Evolutionary conservation across 2,888 invertebrate species (phyloP).

Genomic region (Drosophila fulvimacula): DNA sequence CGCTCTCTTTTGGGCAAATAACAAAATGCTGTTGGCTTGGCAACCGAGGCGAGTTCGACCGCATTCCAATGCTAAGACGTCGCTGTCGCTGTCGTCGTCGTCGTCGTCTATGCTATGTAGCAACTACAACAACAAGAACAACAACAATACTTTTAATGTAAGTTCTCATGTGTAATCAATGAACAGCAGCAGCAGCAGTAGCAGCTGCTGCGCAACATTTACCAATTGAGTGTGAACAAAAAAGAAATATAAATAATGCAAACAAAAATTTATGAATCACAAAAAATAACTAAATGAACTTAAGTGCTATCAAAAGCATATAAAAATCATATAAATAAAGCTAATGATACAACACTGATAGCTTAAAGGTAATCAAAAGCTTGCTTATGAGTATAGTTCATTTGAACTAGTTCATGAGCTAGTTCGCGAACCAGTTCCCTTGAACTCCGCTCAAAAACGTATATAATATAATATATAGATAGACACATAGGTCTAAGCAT

Average conservation of each 20-base stretch:
- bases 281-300: not conserved
- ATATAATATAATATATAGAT: not conserved
- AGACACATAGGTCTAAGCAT: too few relatives aligned
- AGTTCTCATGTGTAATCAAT: constrained; percentile 66
- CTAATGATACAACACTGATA: not conserved
- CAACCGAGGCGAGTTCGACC: constrained; percentile 80
- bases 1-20: constrained; percentile 20
- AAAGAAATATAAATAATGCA: not conserved
- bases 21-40: constrained; percentile 58
- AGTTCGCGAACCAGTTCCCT: too few relatives aligned
- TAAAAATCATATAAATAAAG: not conserved
- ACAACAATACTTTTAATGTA: constrained; percentile 23
- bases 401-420: not conserved
- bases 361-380: not conserved
- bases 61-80: constrained; percentile 81
- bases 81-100: constrained; percentile 33
- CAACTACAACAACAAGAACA: constrained; percentile 27
- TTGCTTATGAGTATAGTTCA: not conserved
- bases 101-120: constrained; percentile 48
- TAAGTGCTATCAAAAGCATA: not conserved
- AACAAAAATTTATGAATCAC: not conserved
- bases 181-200: constrained; percentile 46
- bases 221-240: constrained; percentile 27
- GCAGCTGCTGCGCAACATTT: constrained; percentile 41
- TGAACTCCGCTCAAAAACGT: too few relatives aligned